Evolutionary conservation across 1,140 invertebrate genomes (phyloP), one percentile per base, ranked within the genome.

Genomic region (Drosophila elegans): DNA sequence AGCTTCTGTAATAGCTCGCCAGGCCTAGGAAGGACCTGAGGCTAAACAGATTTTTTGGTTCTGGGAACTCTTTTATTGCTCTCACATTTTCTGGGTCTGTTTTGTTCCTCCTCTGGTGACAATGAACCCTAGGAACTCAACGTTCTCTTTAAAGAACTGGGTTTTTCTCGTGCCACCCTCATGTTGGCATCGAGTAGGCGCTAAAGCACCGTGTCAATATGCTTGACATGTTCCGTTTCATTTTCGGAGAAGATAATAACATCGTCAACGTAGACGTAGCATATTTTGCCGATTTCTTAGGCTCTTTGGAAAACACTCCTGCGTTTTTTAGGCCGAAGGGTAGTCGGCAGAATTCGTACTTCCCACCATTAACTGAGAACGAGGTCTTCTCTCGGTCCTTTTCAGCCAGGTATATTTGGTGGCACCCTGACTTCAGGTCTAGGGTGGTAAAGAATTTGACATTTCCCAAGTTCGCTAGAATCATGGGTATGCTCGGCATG

Each of bases 201-300:
- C n/a, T n/a, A n/a, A n/a, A 66, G 27, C 5, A 56, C 52, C 27
- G 29, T 39, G 12, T 55, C 29, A 12, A 59, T 51, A n/a, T 36
- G 13, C 13, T 13, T 36, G 3, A 52, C 49, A 16, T 36, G 7
- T 42, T 44, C 9, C 0, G 57, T 49, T 25, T 52, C 21, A 12
- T 48, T 67, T 45, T 59, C 29, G 10, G 63, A 46, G n/a, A 64
- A 57, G 12, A 66, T 51, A 0, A 57, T 57, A n/a, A 51, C 62
- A 3, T 57, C 36, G 27, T 42, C 36, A 27, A 49, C 44, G 13
- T 63, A 54, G 34, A 36, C 55, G 16, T 12, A 68, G 34, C 11
- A 68, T 21, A 42, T 36, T 52, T 52, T 52, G 27, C 27, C 27
- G 27, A 27, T 27, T 27, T 27, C 27, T 27, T 3, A 27, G 32